Conservation (phyloP, 2,888 invertebrate genomes). For the Tiphia femorata region DNA sequence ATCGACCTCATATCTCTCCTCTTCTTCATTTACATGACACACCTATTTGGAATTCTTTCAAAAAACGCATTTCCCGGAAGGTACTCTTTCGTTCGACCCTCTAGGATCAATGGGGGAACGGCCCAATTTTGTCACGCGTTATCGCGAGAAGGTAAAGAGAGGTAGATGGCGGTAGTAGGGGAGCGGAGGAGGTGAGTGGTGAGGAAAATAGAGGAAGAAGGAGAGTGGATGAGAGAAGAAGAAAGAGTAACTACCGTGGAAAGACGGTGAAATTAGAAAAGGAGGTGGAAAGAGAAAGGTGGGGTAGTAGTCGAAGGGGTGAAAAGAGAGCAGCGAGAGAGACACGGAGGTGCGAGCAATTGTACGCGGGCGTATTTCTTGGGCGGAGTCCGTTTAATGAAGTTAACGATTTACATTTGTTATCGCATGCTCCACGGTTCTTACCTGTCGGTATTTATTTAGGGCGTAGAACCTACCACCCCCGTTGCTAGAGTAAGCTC, state of each 20-base stretch:
- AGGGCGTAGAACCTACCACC: too few relatives aligned
- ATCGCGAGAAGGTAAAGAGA: neutral
- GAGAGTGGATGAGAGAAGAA: too few relatives aligned
- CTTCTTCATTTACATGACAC: constrained; percentile 20
- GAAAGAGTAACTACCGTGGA: too few relatives aligned
- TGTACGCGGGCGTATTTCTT: neutral
- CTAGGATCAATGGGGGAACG: neutral
- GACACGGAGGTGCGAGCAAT: neutral
- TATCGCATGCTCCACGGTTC: neutral
- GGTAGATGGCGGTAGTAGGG: neutral
- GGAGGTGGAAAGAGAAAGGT: too few relatives aligned
- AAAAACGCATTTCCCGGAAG: neutral
- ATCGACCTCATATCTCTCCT: too few relatives aligned
- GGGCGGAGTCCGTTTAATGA: neutral
- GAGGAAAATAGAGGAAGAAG: too few relatives aligned
- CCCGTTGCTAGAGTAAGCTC: too few relatives aligned
- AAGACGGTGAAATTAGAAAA: too few relatives aligned
- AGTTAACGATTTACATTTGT: constrained; percentile 1
- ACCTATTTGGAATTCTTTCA: constrained; percentile 5
- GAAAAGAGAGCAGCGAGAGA: neutral
- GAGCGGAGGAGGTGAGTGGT: too few relatives aligned
- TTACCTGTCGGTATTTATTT: too few relatives aligned
- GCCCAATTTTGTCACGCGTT: constrained; percentile 1
- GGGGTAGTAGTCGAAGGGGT: too few relatives aligned
- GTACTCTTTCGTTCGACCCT: neutral